Evolutionary conservation across 2,113 vertebrate genomes (phyloP), one percentile per base, ranked within the genome.

Genomic region (Hemiprocne comata): DNA sequence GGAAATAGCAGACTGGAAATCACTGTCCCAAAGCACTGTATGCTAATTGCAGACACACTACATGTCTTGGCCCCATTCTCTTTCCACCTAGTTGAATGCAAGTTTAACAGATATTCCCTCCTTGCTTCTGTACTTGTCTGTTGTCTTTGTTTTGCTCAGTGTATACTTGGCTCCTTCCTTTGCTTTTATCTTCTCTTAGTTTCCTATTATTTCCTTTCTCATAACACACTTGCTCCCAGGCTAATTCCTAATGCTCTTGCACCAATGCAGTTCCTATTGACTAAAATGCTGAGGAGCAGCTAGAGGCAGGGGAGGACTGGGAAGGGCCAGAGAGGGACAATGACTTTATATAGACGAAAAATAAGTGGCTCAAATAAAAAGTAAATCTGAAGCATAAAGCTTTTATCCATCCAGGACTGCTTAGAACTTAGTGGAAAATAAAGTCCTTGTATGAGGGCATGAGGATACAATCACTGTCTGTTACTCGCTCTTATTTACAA

Each of bases 1-100:
- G 76, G 79, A 94, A 89, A 84, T 34, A 96, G 89, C 54, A 95
- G 84, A 74, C 93, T 95, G 79, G 64, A 87, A 94, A 94, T 78
- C 57, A 57, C 67, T 71, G 79, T 96, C 92, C 85, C 72, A 89
- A 67, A 92, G 86, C 73, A 60, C 74, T 84, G 61, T 33, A 84
- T 73, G 69, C 54, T 91, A 82, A 95, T 66, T 93, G 75, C 78
- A 89, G 87, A 51, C 60, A 79, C 9, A 26, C 46, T 82, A 21
- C 55, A 74, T 34, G 34, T 44, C 61, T 77, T 29, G 15, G 82
- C 48, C 55, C 9, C 8, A 5, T 77, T 91, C 29, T 94, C 48
- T 71, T 95, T 83, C 14, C 34, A 80, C 38, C 0, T 0, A 88
- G 72, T 55, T 74, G 69, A 95, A 85, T 10, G 33, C 40, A 86